Percentiles rank a stretch among this genome's conserved stretches.
phyloP scores from a whole-genome alignment of 2,113 vertebrate species.

The Crotalus horridus region DNA sequence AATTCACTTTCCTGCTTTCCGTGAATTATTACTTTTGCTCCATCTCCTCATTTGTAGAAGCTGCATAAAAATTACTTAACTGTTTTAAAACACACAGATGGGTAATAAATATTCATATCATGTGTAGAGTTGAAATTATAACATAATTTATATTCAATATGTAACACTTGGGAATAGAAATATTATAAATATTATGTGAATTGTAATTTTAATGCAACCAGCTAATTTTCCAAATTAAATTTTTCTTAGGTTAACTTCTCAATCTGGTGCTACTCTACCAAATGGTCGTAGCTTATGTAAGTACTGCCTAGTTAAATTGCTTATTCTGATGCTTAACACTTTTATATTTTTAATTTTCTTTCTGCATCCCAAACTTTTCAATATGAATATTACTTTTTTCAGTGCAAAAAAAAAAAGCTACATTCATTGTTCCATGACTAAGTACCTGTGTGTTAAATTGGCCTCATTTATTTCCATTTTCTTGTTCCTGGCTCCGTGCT shows the following conservation, averaged over 20 bases:
- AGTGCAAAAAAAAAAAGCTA: neutral
- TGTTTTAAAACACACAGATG: neutral
- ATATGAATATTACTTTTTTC: slow-evolving; percentile 15
- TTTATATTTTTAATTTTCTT: slow-evolving; percentile 3
- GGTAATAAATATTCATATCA: neutral
- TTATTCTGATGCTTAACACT: neutral
- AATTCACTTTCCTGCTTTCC: neutral
- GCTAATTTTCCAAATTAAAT: slow-evolving; percentile 54
- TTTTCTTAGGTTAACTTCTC: slow-evolving; percentile 85
- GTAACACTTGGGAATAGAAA: neutral
- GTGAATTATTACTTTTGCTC: neutral
- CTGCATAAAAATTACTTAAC: neutral
- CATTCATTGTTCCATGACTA: neutral
- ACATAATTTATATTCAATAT: fast-evolving
- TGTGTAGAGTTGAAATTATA: neutral
- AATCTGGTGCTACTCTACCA: slow-evolving; percentile 86
- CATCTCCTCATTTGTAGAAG: neutral
- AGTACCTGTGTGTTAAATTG: neutral
- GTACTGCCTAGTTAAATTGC: slow-evolving; percentile 45
- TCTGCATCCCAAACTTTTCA: neutral
- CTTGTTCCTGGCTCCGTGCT: neutral
- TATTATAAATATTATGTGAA: neutral
- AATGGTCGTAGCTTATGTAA: slow-evolving; percentile 91
- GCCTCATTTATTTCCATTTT: neutral
- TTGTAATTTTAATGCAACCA: slow-evolving; percentile 1